Evolutionary conservation across 2,113 vertebrate genomes (phyloP).

Genomic region (Gopherus evgoodei): DNA sequence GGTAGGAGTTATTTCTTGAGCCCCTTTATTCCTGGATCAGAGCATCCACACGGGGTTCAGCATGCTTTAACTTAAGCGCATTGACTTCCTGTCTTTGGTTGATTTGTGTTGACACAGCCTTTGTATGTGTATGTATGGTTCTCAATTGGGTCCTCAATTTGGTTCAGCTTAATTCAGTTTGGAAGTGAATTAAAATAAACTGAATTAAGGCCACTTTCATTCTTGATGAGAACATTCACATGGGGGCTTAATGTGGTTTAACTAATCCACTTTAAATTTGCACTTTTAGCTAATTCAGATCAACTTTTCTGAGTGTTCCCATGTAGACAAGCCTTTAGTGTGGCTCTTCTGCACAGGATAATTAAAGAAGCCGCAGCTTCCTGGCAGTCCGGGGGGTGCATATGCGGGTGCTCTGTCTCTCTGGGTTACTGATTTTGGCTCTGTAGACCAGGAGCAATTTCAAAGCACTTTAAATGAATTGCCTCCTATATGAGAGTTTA

Average conservation of each 20-base stretch:
- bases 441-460: neutral
- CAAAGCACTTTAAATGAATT: constrained; percentile 42
- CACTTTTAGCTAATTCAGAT: neutral
- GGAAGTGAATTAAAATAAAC: neutral
- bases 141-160: neutral
- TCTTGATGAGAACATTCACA: neutral
- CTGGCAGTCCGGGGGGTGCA: neutral
- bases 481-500: constrained; percentile 59
- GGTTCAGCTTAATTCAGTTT: neutral
- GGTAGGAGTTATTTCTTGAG: neutral
- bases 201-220: neutral
- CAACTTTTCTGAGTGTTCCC: neutral
- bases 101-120: neutral
- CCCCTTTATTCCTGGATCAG: neutral
- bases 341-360: neutral
- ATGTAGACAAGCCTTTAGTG: neutral
- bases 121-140: neutral
- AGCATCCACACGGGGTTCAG: neutral
- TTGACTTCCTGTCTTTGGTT: neutral
- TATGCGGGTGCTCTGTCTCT: fast-evolving
- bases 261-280: neutral
- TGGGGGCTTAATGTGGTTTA: neutral
- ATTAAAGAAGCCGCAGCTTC: neutral
- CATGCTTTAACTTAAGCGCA: neutral
- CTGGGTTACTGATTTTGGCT: neutral